Base-by-base conservation (phyloP, 2,888 invertebrate genomes). In the Chaetoderma sp. region DNA sequence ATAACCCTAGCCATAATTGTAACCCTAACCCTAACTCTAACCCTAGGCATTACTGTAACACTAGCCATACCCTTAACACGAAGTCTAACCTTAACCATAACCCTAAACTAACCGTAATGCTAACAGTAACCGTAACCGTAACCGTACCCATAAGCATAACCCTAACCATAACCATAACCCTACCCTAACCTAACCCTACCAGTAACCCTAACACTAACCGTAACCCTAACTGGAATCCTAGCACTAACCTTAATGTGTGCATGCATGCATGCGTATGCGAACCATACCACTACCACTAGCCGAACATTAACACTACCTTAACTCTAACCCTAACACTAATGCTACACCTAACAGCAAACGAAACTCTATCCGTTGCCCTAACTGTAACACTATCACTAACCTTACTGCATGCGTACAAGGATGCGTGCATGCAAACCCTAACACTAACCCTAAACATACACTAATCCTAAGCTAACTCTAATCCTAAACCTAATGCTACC, bases 71-170 rank as follows among this genome's bases (percentile, higher is more conserved):
- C 47, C 47, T 6, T 47, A 47, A 47, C 47, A 18, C 10, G n/a
- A 47, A 47, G 58, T 61, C 57, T 60, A 60, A 60, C 60, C 47
- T 23, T 23, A 21, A 10, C n/a, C 47, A 18, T 23, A 21, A 10
- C n/a, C 47, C 23, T 10, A 47, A 18, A 18, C 10, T 47, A 47
- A 47, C 47, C 47, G 21, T 47, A 47, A 47, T 23, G 21, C 47
- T 47, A 47, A 47, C 8, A 18, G 21, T 23, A 6, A 18, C n/a
- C n/a, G n/a, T n/a, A n/a, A n/a, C n/a, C n/a, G n/a, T n/a, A n/a
- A n/a, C n/a, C n/a, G n/a, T n/a, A 18, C 47, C 23, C 8, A n/a
- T 23, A 18, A 18, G n/a, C n/a, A 47, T 23, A 18, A 18, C 23
- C 8, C n/a, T n/a, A n/a, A n/a, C n/a, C n/a, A n/a, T n/a, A n/a